Percentiles rank a stretch among this genome's conserved stretches.
Conservation (phyloP, 2,888 invertebrate genomes). For the Boloria selene region DNA sequence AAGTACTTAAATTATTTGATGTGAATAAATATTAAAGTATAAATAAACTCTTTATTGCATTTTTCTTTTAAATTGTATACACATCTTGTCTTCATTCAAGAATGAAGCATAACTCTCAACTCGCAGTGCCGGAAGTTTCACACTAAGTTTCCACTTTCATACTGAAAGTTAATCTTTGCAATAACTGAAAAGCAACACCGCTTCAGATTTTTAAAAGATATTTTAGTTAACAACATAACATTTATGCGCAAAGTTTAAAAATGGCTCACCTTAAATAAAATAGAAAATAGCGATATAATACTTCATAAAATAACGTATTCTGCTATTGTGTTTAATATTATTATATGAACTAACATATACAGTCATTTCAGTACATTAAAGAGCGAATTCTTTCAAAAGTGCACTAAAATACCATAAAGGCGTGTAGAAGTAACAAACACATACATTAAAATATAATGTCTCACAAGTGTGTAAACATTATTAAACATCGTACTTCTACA, state of each 20-base stretch:
- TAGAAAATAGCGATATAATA: too few relatives aligned
- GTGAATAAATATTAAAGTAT: background rate
- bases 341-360: too few relatives aligned
- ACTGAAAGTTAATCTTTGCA: conserved; percentile 32
- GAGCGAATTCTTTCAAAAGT: too few relatives aligned
- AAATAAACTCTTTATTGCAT: too few relatives aligned
- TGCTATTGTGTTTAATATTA: too few relatives aligned
- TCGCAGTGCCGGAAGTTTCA: conserved; percentile 16
- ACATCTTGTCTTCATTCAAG: conserved; percentile 12
- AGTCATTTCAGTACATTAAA: too few relatives aligned
- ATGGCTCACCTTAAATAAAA: background rate
- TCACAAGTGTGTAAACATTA: too few relatives aligned
- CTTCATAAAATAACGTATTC: too few relatives aligned
- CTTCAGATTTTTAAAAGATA: conserved; percentile 17
- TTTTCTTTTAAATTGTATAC: conserved; percentile 1
- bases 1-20: background rate
- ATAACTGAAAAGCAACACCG: conserved; percentile 29
- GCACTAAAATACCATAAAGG: too few relatives aligned
- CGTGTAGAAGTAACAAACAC: too few relatives aligned
- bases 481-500: too few relatives aligned
- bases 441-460: too few relatives aligned
- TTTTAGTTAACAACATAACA: conserved; percentile 13
- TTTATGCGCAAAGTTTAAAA: conserved; percentile 8
- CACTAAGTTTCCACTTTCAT: conserved; percentile 29
- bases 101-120: conserved; percentile 15